These are phyloP conservation scores for Anthrax anthrax DNA, from an alignment of 2,888 invertebrate species.

Conservation along the genomic window DNA sequence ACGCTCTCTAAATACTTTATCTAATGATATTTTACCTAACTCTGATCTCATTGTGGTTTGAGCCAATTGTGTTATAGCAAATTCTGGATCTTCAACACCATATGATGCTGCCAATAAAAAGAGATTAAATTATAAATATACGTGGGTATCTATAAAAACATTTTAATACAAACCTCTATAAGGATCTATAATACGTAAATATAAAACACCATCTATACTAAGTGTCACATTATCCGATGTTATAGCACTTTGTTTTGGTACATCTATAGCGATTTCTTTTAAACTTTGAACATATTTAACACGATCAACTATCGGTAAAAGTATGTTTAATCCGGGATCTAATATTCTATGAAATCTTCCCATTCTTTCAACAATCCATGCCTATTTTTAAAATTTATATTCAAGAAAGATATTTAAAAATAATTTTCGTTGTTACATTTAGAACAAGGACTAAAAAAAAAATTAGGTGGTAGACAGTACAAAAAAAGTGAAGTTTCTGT, in stretches of 20 bases:
- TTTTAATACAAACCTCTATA: conserved; percentile 49
- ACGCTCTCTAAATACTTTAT: conserved; percentile 92
- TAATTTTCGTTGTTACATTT: conserved; percentile 2
- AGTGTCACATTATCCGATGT: conserved; percentile 95
- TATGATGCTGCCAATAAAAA: conserved; percentile 55
- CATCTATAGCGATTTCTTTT: conserved; percentile 98
- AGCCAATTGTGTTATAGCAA: conserved; percentile 95
- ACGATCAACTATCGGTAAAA: conserved; percentile 81
- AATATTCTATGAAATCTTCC: conserved; percentile 89
- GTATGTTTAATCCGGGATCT: conserved; percentile 85
- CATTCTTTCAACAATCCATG: conserved; percentile 97
- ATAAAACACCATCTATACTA: conserved; percentile 92
- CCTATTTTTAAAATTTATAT: conserved; percentile 37
- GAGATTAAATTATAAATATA: background rate
- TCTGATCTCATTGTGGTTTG: conserved; percentile 99
- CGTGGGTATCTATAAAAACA: background rate
- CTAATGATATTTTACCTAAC: conserved; percentile 90
- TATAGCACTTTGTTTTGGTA: conserved; percentile 97
- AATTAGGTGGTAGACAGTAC: background rate
- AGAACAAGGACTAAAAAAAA: no score
- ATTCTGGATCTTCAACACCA: conserved; percentile 98
- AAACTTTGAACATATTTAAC: conserved; percentile 96
- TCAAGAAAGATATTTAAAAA: conserved; percentile 2
- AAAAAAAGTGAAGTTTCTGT: background rate
- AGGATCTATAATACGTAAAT: conserved; percentile 84